Evolutionary conservation across 2,113 vertebrate genomes (phyloP), one percentile per base, ranked within the genome.

Genomic region (Oxyura jamaicensis): DNA sequence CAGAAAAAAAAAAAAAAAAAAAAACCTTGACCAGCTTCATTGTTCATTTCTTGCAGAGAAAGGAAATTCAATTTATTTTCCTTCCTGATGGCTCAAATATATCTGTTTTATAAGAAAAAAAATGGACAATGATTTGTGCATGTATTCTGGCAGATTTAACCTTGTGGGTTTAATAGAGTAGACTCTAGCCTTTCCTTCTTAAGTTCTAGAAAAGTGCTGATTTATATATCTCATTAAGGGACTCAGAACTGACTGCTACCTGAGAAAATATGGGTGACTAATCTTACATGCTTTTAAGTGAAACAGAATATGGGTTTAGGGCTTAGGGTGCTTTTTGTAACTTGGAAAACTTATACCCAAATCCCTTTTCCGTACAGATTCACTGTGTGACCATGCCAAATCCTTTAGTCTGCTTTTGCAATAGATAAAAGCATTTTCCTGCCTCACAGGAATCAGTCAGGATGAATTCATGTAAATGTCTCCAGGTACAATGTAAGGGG

Each of bases 241-340:
- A 73, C 50, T 73, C 55, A 33, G 67, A 83, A 65, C 36, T 23
- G 63, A 25, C 48, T 8, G 7, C 28, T 90, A 39, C 60, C 67
- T 88, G 75, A 33, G 58, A 73, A 90, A 93, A 91, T 77, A 74
- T 5, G 41, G n/a, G 20, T 95, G 80, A 92, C 65, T 77, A 79
- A 92, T 68, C 41, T 56, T 21, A 58, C 3, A 50, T n/a, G 36
- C 10, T 48, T 88, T 73, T 91, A 41, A 88, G 48, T 81, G 77
- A 80, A 71, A 77, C 2, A 73, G 28, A 62, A 80, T 66, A 76
- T 86, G 41, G 68, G 55, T 71, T 52, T n/a, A 76, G 36, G 23
- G 50, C 26, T 79, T 85, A 55, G 62, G 33, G 41, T 86, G 59
- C 55, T 66, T 93, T 79, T 77, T 69, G 55, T 55, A 88, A 58